phyloP scores from a whole-genome alignment of 2,113 vertebrate genomes.

The Mellivora capensis region DNA sequence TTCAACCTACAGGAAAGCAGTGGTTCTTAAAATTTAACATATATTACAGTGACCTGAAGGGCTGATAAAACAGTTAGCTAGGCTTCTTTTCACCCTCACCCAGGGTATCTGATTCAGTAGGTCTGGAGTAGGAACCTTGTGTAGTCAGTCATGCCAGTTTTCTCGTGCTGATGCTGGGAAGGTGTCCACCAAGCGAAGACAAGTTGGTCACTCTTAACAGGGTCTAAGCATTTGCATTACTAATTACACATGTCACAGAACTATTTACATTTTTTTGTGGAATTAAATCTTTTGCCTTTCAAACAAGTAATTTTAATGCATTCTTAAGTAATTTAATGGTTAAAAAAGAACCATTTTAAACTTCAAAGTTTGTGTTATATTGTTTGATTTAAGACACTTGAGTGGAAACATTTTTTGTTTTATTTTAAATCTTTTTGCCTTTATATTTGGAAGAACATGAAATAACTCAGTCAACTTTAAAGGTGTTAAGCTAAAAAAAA shows the following conservation, averaged over 20 bases:
- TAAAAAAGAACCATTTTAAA: conserved; percentile 15
- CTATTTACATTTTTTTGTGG: not conserved
- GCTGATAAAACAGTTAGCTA: not conserved
- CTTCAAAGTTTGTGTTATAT: not conserved
- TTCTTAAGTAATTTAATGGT: conserved; percentile 23
- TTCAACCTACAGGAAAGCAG: not conserved
- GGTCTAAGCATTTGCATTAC: not conserved
- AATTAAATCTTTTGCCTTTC: conserved; percentile 27
- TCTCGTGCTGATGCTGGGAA: not conserved
- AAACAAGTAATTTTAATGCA: conserved; percentile 7
- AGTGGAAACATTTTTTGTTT: conserved; percentile 20
- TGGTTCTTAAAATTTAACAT: not conserved
- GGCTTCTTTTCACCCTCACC: not conserved
- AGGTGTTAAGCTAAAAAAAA: conserved; percentile 39
- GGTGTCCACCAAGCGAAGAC: not conserved
- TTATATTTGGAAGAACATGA: not conserved
- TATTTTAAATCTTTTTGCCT: not conserved
- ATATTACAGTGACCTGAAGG: not conserved
- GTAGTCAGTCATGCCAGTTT: not conserved
- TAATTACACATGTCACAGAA: not conserved
- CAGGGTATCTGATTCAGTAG: not conserved
- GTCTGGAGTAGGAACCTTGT: not conserved
- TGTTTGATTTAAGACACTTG: not conserved
- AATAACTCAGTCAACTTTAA: conserved; percentile 25
- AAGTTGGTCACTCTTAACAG: not conserved